phyloP scores from a whole-genome alignment of 2,888 invertebrate genomes.

The Iselma pallidipennis region DNA sequence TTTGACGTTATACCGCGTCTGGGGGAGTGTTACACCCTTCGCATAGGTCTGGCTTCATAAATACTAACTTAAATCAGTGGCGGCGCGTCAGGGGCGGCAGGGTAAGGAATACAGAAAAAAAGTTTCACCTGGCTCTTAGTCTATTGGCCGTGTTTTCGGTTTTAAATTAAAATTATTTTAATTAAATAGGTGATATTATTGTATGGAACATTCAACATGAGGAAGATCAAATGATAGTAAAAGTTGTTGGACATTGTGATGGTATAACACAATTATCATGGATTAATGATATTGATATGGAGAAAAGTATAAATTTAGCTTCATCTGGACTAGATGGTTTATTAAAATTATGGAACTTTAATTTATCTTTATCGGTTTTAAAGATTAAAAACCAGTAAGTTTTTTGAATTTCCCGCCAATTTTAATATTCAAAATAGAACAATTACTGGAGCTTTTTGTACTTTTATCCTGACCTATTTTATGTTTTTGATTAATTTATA shows the following conservation, averaged over 20 bases:
- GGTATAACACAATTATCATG: conserved; percentile 49
- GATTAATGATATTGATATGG: conserved; percentile 45
- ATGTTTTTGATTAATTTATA: background rate
- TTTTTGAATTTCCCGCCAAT: conserved; percentile 5
- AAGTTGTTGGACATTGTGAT: conserved; percentile 47
- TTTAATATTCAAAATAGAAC: conserved; percentile 2
- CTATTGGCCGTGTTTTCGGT: too few relatives aligned
- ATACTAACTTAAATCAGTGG: too few relatives aligned
- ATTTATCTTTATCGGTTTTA: conserved; percentile 25
- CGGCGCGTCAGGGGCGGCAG: too few relatives aligned
- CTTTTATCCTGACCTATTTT: background rate
- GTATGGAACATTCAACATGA: conserved; percentile 50
- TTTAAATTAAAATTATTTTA: conserved; percentile 4
- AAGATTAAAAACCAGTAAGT: conserved; percentile 38
- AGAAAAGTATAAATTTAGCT: conserved; percentile 43
- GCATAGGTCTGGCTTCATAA: too few relatives aligned
- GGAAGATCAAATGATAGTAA: conserved; percentile 40
- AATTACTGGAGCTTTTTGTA: background rate
- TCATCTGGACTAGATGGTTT: conserved; percentile 49
- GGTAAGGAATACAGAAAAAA: too few relatives aligned
- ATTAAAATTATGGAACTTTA: conserved; percentile 50
- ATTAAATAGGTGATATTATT: conserved; percentile 39
- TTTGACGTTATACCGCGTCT: too few relatives aligned
- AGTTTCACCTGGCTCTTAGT: too few relatives aligned
- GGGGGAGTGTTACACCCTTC: too few relatives aligned